Evolutionary conservation across 1,140 invertebrate genomes (phyloP), one percentile per base, ranked within the genome.

Genomic region (Nixonia krombeini): DNA sequence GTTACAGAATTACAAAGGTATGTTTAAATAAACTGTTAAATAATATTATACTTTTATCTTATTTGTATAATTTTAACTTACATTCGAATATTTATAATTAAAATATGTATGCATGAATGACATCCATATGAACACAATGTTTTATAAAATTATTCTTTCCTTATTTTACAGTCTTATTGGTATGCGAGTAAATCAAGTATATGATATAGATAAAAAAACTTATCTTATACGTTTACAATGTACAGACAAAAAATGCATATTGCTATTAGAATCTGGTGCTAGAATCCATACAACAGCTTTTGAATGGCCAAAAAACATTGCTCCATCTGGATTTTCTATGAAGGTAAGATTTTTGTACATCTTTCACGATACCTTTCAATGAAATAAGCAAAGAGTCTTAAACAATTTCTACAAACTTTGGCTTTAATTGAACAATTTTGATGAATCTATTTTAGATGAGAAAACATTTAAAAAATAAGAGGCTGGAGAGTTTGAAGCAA

Each of bases 301-400:
- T 87, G 96, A 99, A 80, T 99, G 98, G 98, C 96, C 97, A 0
- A 99, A 99, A 87, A 97, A 97, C 90, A 89, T 91, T 37, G 91
- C 94, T 13, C 96, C 97, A 1, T 98, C 96, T 9, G 95, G 96
- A 1, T 99, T 99, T 81, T 93, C 94, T 50, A 99, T 99, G 97
- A 99, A 99, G 88, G 93, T 94, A 78, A n/a, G n/a, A n/a, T n/a
- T n/a, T n/a, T n/a, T n/a, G n/a, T n/a, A n/a, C n/a, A n/a, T n/a
- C n/a, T n/a, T n/a, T n/a, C n/a, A n/a, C n/a, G n/a, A n/a, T n/a
- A n/a, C n/a, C n/a, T n/a, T n/a, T n/a, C n/a, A n/a, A n/a, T n/a
- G n/a, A n/a, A n/a, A n/a, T n/a, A n/a, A n/a, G n/a, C n/a, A n/a
- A n/a, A n/a, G n/a, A 13, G 13, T 52, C 9, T 16, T 17, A 38